Conservation (phyloP, 1,140 invertebrate genomes). For the Sminthurides bifidus region DNA sequence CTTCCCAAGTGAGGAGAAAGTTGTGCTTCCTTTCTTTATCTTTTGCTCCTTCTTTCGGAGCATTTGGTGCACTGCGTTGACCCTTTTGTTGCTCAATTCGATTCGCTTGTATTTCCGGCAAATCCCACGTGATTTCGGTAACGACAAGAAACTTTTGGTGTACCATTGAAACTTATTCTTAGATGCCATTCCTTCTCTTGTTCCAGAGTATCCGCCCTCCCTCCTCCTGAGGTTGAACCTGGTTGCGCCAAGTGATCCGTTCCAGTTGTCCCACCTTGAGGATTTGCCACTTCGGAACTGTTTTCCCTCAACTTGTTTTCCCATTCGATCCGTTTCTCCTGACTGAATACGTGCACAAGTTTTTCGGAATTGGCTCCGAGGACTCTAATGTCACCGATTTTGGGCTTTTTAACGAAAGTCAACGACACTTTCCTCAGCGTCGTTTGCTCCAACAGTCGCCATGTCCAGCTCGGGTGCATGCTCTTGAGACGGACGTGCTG, state of each 20-base stretch:
- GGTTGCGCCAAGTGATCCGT: neutral
- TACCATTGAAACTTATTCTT: constrained; percentile 51
- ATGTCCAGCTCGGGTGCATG: neutral
- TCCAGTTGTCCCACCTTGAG: neutral
- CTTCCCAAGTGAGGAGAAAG: constrained; percentile 27
- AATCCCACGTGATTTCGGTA: constrained; percentile 22
- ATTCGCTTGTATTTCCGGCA: constrained; percentile 6
- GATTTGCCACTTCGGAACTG: neutral
- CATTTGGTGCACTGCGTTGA: neutral
- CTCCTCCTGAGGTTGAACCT: too few relatives aligned
- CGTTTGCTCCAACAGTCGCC: constrained; percentile 6
- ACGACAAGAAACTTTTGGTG: constrained; percentile 44
- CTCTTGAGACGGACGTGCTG: neutral
- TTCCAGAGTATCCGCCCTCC: too few relatives aligned
- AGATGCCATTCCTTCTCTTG: constrained; percentile 43
- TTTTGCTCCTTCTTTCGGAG: neutral
- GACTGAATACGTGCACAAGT: constrained; percentile 1
- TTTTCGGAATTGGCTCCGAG: neutral
- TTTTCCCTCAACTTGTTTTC: too few relatives aligned
- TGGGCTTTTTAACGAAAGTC: neutral
- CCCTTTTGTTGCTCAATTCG: neutral
- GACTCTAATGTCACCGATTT: constrained; percentile 4
- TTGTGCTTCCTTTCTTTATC: neutral
- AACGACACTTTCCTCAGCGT: neutral
- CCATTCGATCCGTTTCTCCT: too few relatives aligned